Percentiles rank a stretch among this genome's conserved stretches.
Evolutionary conservation across 2,888 invertebrate genomes (phyloP).

Genomic region (Crepidodera aurea): DNA sequence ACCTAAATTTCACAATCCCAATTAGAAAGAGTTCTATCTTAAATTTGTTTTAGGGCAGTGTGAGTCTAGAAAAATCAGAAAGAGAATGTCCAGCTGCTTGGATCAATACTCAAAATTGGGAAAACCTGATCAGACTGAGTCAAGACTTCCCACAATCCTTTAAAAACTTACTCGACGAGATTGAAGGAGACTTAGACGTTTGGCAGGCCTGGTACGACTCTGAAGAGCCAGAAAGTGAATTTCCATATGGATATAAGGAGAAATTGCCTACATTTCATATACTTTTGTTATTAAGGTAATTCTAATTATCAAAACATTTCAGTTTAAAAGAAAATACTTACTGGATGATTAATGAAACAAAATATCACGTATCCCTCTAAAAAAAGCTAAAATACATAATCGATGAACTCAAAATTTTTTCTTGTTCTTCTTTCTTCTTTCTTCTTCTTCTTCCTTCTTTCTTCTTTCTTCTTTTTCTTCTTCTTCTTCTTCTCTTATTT

Average conservation of each 20-base stretch:
- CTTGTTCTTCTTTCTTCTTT: too few relatives aligned
- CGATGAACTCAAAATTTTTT: too few relatives aligned
- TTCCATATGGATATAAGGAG: conserved; percentile 77
- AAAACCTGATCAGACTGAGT: conserved; percentile 79
- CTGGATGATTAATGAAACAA: too few relatives aligned
- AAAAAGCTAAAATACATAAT: too few relatives aligned
- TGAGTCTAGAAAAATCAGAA: conserved; percentile 77
- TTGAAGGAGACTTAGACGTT: conserved; percentile 57
- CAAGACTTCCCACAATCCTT: conserved; percentile 75
- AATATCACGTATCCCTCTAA: too few relatives aligned
- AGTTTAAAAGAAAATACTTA: too few relatives aligned
- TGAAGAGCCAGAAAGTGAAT: conserved; percentile 80
- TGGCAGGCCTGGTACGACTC: conserved; percentile 80
- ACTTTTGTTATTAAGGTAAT: conserved; percentile 73
- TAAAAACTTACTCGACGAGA: conserved; percentile 69
- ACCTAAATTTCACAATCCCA: too few relatives aligned
- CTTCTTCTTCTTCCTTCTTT: too few relatives aligned
- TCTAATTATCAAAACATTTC: conserved; percentile 43
- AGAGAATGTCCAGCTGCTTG: conserved; percentile 74
- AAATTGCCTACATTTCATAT: conserved; percentile 72
- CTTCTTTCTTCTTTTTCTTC: too few relatives aligned
- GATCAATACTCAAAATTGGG: conserved; percentile 82
- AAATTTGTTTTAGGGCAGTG: conserved; percentile 61
- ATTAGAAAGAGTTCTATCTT: too few relatives aligned
- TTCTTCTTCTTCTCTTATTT: too few relatives aligned